These are phyloP conservation scores for Drosophila affinis DNA, from an alignment of 2,888 invertebrate species.

Conservation along the genomic window DNA sequence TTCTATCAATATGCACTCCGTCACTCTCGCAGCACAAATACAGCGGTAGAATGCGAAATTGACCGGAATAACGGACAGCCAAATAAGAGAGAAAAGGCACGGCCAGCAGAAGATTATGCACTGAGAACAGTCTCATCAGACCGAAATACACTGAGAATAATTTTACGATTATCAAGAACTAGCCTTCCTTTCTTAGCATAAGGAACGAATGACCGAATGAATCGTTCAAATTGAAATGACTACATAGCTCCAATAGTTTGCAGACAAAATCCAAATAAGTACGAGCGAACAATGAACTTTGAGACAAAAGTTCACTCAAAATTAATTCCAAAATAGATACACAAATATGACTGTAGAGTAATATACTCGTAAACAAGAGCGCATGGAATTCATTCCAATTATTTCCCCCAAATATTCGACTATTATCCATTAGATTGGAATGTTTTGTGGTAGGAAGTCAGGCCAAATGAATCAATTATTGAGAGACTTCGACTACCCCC, in stretches of 20 bases:
- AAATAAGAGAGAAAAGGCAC: too few relatives aligned
- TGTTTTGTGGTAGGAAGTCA: constrained; percentile 23
- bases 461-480: constrained; percentile 32
- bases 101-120: too few relatives aligned
- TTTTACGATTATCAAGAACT: background rate
- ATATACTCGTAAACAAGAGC: background rate
- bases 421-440: background rate
- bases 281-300: background rate
- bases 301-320: background rate
- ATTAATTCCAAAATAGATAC: background rate
- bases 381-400: background rate
- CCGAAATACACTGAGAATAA: too few relatives aligned
- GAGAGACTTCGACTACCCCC: constrained; percentile 25
- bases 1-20: too few relatives aligned
- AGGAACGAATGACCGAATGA: background rate
- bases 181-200: background rate
- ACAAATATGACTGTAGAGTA: background rate
- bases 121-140: too few relatives aligned
- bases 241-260: background rate
- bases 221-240: background rate
- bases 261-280: background rate
- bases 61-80: too few relatives aligned
- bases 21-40: too few relatives aligned
- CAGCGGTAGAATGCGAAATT: too few relatives aligned
- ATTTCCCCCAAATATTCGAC: background rate